Evolutionary conservation across 2,797 vertebrate species (phyloP), one percentile per base, ranked within the genome.

Genomic region (Chaetophractus vellerosus): DNA sequence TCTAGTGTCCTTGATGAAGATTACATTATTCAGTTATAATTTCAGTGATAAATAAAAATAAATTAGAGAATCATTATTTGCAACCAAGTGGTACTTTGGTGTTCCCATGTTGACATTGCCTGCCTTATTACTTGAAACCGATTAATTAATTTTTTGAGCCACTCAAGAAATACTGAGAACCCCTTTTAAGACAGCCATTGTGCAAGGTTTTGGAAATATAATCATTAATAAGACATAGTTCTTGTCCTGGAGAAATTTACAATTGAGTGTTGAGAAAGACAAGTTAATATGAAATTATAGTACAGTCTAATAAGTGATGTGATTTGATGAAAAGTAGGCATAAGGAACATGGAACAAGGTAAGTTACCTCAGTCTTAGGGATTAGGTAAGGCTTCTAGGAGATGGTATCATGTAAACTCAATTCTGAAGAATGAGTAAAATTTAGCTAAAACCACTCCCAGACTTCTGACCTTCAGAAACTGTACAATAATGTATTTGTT

Each of bases 41-140:
- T 75, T 88, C 28, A 21, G 61, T 82, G 45, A 61, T 48, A 89
- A 61, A 15, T 61, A 76, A 69, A 83, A n/a, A 61, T 50, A 76
- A 84, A 76, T 69, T 84, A 69, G 50, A 69, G 15, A 50, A 19
- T 48, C 69, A 76, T 76, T 80, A 57, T 82, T 88, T 88, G 68
- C 11, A 57, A 26, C 28, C 50, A 59, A 75, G 61, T 59, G 8
- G 41, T 83, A 78, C 26, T 3, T 89, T 50, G 5, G 71, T 69
- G 59, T 50, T 50, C 76, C 41, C 28, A 61, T 24, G 9, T 63
- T 89, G 48, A 82, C 8, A 41, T 69, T 76, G 50, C n/a, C 41
- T 89, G 26, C 50, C 68, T 15, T 76, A 61, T 24, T 68, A 68
- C 26, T 24, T 50, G 68, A 78, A 61, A 61, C 33, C n/a, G n/a